A percentile compares a stretch with the other conserved stretches of the same genome.
Evolutionary conservation across 2,113 vertebrate species (phyloP).

Genomic region (Planiliza haematocheilus): DNA sequence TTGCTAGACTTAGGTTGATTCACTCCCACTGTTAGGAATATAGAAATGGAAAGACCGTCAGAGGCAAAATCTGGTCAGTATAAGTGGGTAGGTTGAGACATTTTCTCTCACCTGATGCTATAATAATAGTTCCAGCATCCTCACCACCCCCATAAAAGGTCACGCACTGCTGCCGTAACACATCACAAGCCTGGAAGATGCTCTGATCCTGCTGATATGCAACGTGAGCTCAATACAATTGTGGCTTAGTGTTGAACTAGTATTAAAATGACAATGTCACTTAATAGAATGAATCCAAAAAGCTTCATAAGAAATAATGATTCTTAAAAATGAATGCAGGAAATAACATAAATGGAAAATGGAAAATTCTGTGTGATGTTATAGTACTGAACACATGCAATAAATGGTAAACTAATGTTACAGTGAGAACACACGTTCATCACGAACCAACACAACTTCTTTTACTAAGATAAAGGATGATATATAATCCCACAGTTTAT

Average conservation of each 20-base stretch:
- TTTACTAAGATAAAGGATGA: too few relatives aligned
- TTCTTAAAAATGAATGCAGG: background rate
- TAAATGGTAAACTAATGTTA: too few relatives aligned
- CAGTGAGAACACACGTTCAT: too few relatives aligned
- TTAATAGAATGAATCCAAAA: background rate
- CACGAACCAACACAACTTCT: too few relatives aligned
- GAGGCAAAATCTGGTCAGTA: background rate
- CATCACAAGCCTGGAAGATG: background rate
- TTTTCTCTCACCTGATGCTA: constrained; percentile 19
- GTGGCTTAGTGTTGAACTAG: too few relatives aligned
- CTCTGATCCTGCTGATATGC: background rate
- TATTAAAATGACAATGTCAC: too few relatives aligned
- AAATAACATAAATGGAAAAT: too few relatives aligned
- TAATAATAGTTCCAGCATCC: constrained; percentile 10
- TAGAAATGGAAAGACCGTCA: background rate
- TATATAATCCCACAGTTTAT: too few relatives aligned
- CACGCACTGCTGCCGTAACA: constrained; percentile 12
- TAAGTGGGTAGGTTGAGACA: background rate
- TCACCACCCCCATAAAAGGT: constrained; percentile 6
- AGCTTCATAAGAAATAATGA: background rate
- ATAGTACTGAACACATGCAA: background rate
- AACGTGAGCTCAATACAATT: background rate
- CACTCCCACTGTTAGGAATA: background rate
- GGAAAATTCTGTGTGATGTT: too few relatives aligned
- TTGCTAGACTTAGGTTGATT: background rate